Base-by-base conservation (phyloP, 2,888 invertebrate species). In the Hypsopygia costalis region DNA sequence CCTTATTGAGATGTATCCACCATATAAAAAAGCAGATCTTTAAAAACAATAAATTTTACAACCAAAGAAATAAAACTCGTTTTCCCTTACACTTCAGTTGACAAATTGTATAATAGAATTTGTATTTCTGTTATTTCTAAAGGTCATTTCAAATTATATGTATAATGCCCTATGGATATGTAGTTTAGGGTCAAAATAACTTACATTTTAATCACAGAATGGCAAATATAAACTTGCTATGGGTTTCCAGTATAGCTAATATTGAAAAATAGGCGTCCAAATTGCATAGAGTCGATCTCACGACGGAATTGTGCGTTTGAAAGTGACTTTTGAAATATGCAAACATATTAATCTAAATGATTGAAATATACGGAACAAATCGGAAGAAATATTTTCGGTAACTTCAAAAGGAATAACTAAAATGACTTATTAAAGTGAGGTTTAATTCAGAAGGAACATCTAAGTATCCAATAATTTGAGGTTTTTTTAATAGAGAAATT, bases 1-100 rank as follows among this genome's bases (percentile, higher is more conserved):
- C 76, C 72, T 75, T 77, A 79, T 73, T 67, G 63, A 77, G 71
- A 62, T 44, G 51, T 61, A 22, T 12, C 33, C 45, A 46, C 52
- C 39, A 45, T 41, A 41, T 40, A 34, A 41, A 34, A 30, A 8
- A 27, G 6, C 40, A 40, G 12, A 28, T 25, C 28, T 35, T 11
- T 32, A 16, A 40, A 36, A 30, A 31, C 4, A 6, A 31, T 29
- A 20, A 22, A 21, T 9, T 20, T 16, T 37, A 37, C 11, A 20
- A 21, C 11, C 11, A 21, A 30, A 10, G 29, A 28, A 21, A 21
- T 31, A 31, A 20, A 37, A 29, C 20, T 22, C 11, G 21, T 22
- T 10, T 21, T 21, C 8, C 7, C 5, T 10, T 6, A 27, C 21
- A 21, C 20, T 11, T 20, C 5, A 20, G 5, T 30, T 11, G 3